Conservation (phyloP, 2,797 vertebrate genomes). For the Lepidocolaptes lacrymiger region DNA sequence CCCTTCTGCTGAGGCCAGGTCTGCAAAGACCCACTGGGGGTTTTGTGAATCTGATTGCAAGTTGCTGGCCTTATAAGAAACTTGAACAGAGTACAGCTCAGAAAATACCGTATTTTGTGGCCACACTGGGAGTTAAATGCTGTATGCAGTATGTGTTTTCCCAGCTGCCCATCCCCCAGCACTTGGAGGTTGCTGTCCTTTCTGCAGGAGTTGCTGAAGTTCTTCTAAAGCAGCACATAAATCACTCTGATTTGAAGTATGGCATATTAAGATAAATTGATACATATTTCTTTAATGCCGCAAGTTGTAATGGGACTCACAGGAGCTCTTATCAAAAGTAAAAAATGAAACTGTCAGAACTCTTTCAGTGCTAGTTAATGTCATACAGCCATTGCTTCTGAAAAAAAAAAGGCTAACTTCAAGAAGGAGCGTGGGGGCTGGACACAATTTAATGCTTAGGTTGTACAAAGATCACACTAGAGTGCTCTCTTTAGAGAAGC, state of each 20-base stretch:
- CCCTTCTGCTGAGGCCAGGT: neutral
- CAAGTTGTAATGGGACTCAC: neutral
- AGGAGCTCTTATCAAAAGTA: neutral
- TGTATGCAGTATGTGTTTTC: neutral
- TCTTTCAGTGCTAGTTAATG: neutral
- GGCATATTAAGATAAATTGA: constrained; percentile 17
- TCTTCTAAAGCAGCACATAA: constrained; percentile 1
- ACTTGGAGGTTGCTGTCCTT: neutral
- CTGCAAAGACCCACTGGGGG: neutral
- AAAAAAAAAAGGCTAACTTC: neutral
- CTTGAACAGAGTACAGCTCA: neutral
- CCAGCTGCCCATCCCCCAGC: neutral
- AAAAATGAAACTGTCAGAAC: neutral
- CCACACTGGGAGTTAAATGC: neutral
- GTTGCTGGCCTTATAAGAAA: neutral
- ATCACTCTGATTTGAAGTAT: neutral
- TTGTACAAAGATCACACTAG: neutral
- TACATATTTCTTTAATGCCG: neutral
- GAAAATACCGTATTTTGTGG: neutral
- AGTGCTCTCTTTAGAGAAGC: neutral
- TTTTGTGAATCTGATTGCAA: neutral
- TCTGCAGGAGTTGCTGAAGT: neutral
- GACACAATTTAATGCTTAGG: neutral
- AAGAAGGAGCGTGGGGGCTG: neutral
- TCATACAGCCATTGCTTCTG: neutral